Percentiles rank a stretch among this genome's conserved stretches.
These are phyloP conservation scores for Empidonax alnorum DNA, from an alignment of 2,113 vertebrate species.

Conservation along the genomic window DNA sequence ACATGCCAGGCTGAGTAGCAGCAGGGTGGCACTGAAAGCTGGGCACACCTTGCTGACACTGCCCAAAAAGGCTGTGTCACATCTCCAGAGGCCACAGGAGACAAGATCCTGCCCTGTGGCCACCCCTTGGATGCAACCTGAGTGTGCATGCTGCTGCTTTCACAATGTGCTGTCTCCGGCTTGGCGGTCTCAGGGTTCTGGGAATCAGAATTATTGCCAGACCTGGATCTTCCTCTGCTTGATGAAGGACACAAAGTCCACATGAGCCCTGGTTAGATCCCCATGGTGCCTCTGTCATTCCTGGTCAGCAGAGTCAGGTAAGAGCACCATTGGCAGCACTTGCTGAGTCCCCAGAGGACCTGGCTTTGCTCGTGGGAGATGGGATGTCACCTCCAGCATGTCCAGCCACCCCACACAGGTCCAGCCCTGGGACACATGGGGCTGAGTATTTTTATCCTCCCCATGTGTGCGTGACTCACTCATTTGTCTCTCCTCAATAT, in stretches of 20 bases:
- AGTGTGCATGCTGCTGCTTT: background rate
- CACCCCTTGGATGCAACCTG: background rate
- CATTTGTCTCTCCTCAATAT: constrained; percentile 46
- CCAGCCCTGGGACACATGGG: background rate
- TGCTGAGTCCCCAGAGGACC: fast-evolving
- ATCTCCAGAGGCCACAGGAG: background rate
- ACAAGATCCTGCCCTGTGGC: background rate
- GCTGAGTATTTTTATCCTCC: constrained; percentile 34
- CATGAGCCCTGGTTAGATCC: background rate
- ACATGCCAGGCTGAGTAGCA: background rate
- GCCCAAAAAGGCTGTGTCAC: background rate
- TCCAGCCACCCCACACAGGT: fast-evolving
- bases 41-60: background rate
- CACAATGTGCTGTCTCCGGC: fast-evolving
- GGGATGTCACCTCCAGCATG: background rate
- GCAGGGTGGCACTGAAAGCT: background rate
- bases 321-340: background rate
- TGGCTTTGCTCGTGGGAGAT: fast-evolving
- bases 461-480: constrained; percentile 47
- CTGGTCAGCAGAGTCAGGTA: background rate
- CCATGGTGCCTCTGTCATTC: background rate
- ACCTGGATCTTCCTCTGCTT: background rate
- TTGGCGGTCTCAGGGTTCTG: background rate
- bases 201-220: background rate
- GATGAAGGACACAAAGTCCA: background rate